phyloP scores from a whole-genome alignment of 2,113 vertebrate species.

The Apodemus sylvaticus region DNA sequence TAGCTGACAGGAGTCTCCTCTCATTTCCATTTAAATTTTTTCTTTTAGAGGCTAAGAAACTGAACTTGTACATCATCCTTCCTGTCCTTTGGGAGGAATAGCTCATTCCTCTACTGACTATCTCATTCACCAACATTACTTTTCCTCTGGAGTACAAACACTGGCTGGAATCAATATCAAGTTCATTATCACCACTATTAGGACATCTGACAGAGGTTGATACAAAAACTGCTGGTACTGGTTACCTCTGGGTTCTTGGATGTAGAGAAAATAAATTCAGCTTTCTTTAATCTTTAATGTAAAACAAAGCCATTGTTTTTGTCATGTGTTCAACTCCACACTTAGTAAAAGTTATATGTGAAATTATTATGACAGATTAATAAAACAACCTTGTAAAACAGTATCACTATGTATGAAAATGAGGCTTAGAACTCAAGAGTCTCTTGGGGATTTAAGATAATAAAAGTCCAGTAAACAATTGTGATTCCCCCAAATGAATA shows the following conservation, averaged over 20 bases:
- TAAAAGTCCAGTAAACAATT: not conserved
- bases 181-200: not conserved
- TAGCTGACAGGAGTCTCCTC: not conserved
- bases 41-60: not conserved
- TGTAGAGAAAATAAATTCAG: not conserved
- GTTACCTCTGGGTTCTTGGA: not conserved
- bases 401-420: not conserved
- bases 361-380: not conserved
- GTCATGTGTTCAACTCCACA: not conserved
- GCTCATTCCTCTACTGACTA: accelerated
- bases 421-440: not conserved
- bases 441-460: not conserved
- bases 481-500: not conserved
- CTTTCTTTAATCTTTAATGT: no score
- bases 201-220: accelerated
- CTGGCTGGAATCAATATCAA: no score
- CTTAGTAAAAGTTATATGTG: not conserved
- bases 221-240: not conserved
- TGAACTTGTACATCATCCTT: not conserved
- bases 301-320: not conserved
- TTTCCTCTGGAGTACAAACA: not conserved
- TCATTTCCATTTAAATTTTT: not conserved
- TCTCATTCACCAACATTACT: not conserved
- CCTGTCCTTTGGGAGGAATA: not conserved
- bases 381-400: not conserved